Base-by-base conservation (phyloP, 2,888 invertebrate species). In the Drosophila monieri region DNA sequence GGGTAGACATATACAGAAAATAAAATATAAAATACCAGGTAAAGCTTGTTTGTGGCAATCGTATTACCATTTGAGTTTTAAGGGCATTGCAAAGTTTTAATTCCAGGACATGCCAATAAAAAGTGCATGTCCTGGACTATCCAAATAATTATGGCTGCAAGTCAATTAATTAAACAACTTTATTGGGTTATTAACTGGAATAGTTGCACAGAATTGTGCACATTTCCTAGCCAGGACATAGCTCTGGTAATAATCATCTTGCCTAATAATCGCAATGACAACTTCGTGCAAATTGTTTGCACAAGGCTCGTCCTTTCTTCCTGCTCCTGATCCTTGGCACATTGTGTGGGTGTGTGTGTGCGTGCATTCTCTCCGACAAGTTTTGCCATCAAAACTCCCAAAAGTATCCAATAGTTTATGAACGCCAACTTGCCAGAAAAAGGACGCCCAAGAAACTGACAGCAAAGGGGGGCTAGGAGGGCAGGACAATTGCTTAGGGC, bases 361-460 rank as follows among this genome's bases (percentile, higher is more conserved):
- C 3, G 35, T 4, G n/a, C 39, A 35, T 69, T 71, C 32, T 75
- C 32, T 68, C 47, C 43, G 77, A 18, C 64, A 84, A 85, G 77
- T 85, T 85, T 81, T 51, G 61, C 73, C 75, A 80, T 85, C 77
- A 76, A 64, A 74, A 70, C 66, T 77, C 77, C 86, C 80, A 77
- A 86, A 86, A 84, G 84, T 80, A 75, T 80, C 80, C 86, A 74
- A 60, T 77, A 80, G 84, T 70, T 80, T 84, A 74, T 80, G 86
- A 84, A 83, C 77, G 67, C 79, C 74, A 83, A 71, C 71, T 76
- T 71, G 61, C 52, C 64, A 65, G 37, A 64, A 61, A 73, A 76
- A 70, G 59, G 76, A 61, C 47, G 60, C 56, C 62, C 21, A 9
- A 30, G 43, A 48, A 66, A 59, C 37, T 58, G 59, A 41, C 23